Evolutionary conservation across 2,113 vertebrate species (phyloP).

Genomic region (Pelecanoides urinatrix): DNA sequence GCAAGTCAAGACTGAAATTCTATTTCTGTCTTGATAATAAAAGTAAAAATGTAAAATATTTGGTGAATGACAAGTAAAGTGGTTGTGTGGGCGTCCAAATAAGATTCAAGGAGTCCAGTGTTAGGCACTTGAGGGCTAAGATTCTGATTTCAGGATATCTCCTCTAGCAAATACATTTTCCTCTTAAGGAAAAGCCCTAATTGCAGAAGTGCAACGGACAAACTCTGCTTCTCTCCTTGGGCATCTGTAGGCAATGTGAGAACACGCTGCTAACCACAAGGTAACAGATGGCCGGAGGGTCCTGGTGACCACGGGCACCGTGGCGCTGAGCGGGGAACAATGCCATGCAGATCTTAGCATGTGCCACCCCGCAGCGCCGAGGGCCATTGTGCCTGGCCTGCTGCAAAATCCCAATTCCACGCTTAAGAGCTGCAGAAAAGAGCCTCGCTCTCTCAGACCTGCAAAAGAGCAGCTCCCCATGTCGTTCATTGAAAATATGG

Average conservation of each 20-base stretch:
- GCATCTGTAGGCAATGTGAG: neutral
- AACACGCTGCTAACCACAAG: neutral
- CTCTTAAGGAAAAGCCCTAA: neutral
- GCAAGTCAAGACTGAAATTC: neutral
- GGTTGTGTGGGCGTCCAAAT: neutral
- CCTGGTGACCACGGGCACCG: neutral
- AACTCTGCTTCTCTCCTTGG: neutral
- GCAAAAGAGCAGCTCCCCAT: neutral
- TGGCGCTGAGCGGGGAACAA: neutral
- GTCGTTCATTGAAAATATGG: neutral
- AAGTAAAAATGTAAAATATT: neutral
- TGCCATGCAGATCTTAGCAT: neutral
- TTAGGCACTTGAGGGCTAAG: neutral
- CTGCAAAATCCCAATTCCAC: slow-evolving; percentile 18
- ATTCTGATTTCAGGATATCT: neutral
- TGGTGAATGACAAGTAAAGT: neutral
- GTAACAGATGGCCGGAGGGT: slow-evolving; percentile 6
- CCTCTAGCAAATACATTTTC: neutral
- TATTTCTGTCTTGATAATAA: neutral
- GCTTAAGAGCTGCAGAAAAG: neutral
- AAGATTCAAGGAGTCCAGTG: neutral
- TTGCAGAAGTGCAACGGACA: neutral
- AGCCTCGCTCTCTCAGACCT: neutral
- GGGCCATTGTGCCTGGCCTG: neutral
- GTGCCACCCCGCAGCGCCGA: slow-evolving; percentile 3